A percentile compares a stretch with the other conserved stretches of the same genome.
These are phyloP conservation scores for Apus apus DNA, from an alignment of 2,113 vertebrate species.

Conservation along the genomic window DNA sequence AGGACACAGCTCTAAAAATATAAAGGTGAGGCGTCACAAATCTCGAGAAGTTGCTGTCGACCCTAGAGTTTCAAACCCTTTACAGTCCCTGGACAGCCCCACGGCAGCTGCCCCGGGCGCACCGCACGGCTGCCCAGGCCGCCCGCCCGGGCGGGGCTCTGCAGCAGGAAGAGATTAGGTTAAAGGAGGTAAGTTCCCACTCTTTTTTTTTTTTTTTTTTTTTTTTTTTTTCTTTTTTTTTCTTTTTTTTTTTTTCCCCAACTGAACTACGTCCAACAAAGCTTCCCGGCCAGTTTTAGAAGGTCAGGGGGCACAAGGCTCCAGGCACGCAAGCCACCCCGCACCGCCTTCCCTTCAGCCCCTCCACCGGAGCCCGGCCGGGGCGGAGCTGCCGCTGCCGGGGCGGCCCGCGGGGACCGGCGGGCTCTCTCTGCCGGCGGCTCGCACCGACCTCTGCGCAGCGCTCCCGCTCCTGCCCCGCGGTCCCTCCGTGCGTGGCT, in stretches of 20 bases:
- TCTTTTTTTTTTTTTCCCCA: neutral
- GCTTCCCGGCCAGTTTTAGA: neutral
- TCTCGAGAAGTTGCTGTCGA: neutral
- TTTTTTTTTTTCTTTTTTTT: no score
- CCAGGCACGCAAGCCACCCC: no score
- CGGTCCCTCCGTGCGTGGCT: neutral
- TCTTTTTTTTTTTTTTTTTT: neutral
- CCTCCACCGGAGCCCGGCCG: neutral
- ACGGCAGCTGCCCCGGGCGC: no score
- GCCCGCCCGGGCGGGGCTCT: neutral
- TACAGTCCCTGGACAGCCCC: no score
- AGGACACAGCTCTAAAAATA: neutral
- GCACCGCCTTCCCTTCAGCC: neutral
- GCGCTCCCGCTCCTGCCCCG: neutral
- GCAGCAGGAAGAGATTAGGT: no score
- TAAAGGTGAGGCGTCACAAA: neutral
- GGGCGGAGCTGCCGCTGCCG: neutral
- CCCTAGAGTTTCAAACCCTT: neutral
- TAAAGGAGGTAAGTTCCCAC: neutral
- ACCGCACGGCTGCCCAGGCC: no score
- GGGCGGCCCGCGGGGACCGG: neutral
- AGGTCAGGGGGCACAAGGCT: fast-evolving
- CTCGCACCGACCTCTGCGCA: neutral
- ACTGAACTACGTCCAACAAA: neutral
- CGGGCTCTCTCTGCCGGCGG: neutral